Conservation (phyloP, 2,113 vertebrate species). For the Martes martes region DNA sequence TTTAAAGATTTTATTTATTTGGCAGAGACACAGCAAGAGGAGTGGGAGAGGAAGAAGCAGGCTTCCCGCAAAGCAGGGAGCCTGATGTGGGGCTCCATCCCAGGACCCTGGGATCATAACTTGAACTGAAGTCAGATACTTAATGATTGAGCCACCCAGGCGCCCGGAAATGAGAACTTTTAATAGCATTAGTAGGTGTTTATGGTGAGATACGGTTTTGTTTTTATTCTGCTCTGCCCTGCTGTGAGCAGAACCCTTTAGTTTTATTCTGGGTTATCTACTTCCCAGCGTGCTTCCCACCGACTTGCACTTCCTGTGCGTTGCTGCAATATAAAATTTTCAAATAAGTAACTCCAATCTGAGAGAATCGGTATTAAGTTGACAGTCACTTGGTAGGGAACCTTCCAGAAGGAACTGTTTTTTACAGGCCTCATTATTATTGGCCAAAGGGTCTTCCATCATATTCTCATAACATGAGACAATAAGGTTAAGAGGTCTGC, state of each 20-base stretch:
- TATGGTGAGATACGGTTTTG: not conserved
- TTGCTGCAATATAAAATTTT: not conserved
- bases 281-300: not conserved
- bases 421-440: slow-evolving; percentile 34
- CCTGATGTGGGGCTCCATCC: too few relatives aligned
- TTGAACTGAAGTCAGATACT: too few relatives aligned
- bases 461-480: not conserved
- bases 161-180: too few relatives aligned
- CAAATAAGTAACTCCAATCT: not conserved
- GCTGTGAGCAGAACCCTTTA: not conserved
- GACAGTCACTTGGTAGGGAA: not conserved
- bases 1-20: too few relatives aligned
- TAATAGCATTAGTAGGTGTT: not conserved
- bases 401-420: slow-evolving; percentile 50
- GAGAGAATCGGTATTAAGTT: not conserved
- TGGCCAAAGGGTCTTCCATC: slow-evolving; percentile 59
- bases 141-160: too few relatives aligned
- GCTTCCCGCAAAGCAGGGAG: too few relatives aligned
- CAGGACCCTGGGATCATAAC: too few relatives aligned
- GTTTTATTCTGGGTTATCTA: not conserved
- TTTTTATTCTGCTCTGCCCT: not conserved
- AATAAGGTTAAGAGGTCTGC: not conserved
- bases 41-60: too few relatives aligned
- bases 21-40: too few relatives aligned
- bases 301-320: too few relatives aligned